Conservation (phyloP, 30 jellyfish, hydroid and myxozoan species). For the Mastigias papua region DNA sequence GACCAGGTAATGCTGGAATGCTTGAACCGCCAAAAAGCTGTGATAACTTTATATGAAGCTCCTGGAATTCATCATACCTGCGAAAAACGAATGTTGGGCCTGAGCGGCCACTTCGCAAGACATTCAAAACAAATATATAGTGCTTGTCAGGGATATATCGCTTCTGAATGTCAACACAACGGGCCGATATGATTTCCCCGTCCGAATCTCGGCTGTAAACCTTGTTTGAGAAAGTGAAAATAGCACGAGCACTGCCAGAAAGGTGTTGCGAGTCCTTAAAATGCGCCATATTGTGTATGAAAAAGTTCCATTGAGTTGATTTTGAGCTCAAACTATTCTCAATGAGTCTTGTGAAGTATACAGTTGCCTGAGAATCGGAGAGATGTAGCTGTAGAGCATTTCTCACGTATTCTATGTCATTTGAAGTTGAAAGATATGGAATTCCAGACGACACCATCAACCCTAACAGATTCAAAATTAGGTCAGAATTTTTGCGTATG, state of each 20-base stretch:
- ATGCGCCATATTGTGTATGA: conserved; percentile 98
- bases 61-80: conserved; percentile 94
- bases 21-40: conserved; percentile 68
- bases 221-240: conserved; percentile 89
- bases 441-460: conserved; percentile 97
- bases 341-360: conserved; percentile 89
- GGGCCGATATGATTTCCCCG: conserved; percentile 87
- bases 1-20: conserved; percentile 85
- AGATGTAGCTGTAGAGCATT: conserved; percentile 85
- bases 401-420: conserved; percentile 81
- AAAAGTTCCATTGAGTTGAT: conserved; percentile 94
- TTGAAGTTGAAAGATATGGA: conserved; percentile 84
- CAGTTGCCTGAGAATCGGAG: conserved; percentile 89
- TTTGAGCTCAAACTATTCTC: conserved; percentile 90
- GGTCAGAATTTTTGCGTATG: conserved; percentile 79
- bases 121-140: conserved; percentile 87
- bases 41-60: conserved; percentile 78
- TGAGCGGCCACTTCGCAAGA: conserved; percentile 52
- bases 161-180: conserved; percentile 96
- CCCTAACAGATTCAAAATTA: conserved; percentile 88
- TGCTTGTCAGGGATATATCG: conserved; percentile 96
- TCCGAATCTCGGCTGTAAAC: conserved; percentile 84
- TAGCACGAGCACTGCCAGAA: conserved; percentile 72
- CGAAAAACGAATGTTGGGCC: conserved; percentile 87
- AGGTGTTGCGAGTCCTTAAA: conserved; percentile 79